Evolutionary conservation across 2,797 vertebrate genomes (phyloP), one percentile per base, ranked within the genome.

Genomic region (Staurois parvus): DNA sequence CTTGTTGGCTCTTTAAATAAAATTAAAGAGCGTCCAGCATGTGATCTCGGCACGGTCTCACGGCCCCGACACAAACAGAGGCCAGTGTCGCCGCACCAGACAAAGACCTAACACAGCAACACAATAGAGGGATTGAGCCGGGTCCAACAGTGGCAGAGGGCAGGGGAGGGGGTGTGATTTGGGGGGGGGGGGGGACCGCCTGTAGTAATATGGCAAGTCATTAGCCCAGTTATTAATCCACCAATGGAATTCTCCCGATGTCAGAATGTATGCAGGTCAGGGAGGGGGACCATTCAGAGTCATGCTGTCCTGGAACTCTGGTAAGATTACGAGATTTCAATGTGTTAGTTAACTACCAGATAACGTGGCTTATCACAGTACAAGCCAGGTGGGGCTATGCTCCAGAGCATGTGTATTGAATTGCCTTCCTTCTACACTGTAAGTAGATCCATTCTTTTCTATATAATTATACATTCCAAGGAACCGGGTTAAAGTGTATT

Each of bases 101-200:
- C 78, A 80, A 80, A 70, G 78, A 17, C 42, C 78, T 32, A 37
- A 69, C 30, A 70, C 42, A 64, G 2, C 15, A 62, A 28, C 32
- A 82, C 72, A 82, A 82, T 64, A 32, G 80, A 74, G 70, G 59
- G 79, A 37, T 81, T 81, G 79, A 79, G 17, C 2, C 66, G 17
- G 78, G 77, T 32, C 78, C 40, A 21, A 4, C n/a, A 17, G 34
- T 45, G 75, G 59, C 62, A 79, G 37, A 26, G 77, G 42, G 24
- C 67, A 52, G 13, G 24, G 67, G 42, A 37, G 78, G 67, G 40
- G 45, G 9, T 1, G 15, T 26, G 21, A 30, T 13, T 19, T 3
- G 32, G 32, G 32, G 34, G 2, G 3, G 37, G 64, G 62, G 10
- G 37, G 28, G 24, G 8, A 1, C 0, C 7, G 30, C 2, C n/a